Conservation (phyloP, 2,888 invertebrate genomes). For the Cyclophora albipunctata region DNA sequence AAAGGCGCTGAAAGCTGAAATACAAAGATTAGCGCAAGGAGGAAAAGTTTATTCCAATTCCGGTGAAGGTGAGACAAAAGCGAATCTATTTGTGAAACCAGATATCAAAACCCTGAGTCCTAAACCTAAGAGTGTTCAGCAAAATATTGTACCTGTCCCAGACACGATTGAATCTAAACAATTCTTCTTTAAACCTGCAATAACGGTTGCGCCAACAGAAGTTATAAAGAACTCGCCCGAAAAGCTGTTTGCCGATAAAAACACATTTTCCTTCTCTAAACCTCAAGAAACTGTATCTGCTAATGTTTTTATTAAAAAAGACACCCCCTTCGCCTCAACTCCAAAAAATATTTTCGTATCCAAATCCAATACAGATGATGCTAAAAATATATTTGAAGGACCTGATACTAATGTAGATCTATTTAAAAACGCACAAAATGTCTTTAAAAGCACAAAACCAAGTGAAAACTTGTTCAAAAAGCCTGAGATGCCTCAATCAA, state of each 20-base stretch:
- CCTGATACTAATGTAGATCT: conserved; percentile 23
- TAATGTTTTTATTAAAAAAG: conserved; percentile 27
- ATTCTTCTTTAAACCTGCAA: conserved; percentile 61
- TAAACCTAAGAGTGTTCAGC: conserved; percentile 23
- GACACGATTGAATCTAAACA: conserved; percentile 23
- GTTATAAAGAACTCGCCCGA: conserved; percentile 46
- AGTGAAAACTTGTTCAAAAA: conserved; percentile 22
- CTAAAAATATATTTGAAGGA: conserved; percentile 18
- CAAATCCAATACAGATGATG: neutral
- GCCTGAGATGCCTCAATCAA: conserved; percentile 16
- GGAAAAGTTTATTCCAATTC: conserved; percentile 27
- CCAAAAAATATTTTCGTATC: neutral
- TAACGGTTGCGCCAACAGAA: conserved; percentile 47
- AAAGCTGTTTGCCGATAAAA: conserved; percentile 40
- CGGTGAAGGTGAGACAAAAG: conserved; percentile 29
- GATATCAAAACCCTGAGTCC: conserved; percentile 29
- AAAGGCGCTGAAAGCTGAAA: conserved; percentile 43
- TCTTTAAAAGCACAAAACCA: conserved; percentile 22
- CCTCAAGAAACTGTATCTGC: conserved; percentile 39
- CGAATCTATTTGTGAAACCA: conserved; percentile 32
- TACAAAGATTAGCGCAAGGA: conserved; percentile 41
- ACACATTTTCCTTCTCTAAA: conserved; percentile 56
- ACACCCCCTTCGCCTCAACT: conserved; percentile 1
- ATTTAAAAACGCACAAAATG: conserved; percentile 20
- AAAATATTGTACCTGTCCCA: conserved; percentile 10